Base-by-base conservation (phyloP, 2,113 vertebrate species). In the Orientallactaga bullata region DNA sequence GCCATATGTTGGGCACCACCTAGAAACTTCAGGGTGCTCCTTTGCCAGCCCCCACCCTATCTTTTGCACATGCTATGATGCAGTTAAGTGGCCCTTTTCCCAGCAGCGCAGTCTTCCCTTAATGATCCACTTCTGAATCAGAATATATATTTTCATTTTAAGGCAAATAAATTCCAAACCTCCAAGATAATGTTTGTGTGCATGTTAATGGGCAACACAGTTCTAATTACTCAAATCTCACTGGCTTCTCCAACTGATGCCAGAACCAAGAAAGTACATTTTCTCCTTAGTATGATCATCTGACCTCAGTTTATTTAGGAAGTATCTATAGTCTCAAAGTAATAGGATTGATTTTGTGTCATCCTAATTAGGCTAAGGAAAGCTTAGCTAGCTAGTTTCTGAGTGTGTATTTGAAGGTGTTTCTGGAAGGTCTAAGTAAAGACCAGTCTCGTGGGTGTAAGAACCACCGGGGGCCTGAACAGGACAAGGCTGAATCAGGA, bases 231-330 rank as follows among this genome's bases (percentile, higher is more conserved):
- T n/a, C 61, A 85, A 78, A 39, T n/a, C 23, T 69, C 77, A 72
- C 65, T 85, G 35, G 76, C 90, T 90, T n/a, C 39, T 35, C 76
- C 26, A 55, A 55, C 3, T 15, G 55, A 35, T n/a, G 8, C 86
- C 76, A 89, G 68, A 63, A 76, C 55, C 47, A 63, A 16, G 61
- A 39, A 87, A 30, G 71, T 39, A 32, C 6, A 51, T 80, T 32
- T 85, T 80, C 26, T 42, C 72, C 13, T 87, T 66, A 86, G 47
- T 90, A 78, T 15, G 77, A 13, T 89, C 30, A n/a, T 81, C 69
- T 35, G 47, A 87, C 10, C 18, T 39, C 42, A 71, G 35, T 51
- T 78, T 51, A 60, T 72, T 90, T 60, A 85, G 32, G 10, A 3
- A 71, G 21, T 17, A 83, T 23, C 24, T 58, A 66, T 77, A 16